Percentiles rank a stretch among this genome's conserved stretches.
Conservation (phyloP, 2,888 invertebrate species). For the Halictus quadricinctus region DNA sequence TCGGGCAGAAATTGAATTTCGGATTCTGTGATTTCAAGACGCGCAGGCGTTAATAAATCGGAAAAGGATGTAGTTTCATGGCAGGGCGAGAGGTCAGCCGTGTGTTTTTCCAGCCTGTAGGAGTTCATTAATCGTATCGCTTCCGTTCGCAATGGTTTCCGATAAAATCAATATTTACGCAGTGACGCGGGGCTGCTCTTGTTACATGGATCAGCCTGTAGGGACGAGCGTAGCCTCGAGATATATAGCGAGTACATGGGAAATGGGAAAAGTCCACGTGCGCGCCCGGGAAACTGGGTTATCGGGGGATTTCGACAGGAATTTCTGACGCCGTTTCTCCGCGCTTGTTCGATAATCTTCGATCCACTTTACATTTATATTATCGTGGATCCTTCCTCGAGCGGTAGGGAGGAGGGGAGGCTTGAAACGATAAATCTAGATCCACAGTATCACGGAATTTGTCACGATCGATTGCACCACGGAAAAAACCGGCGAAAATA, state of each 20-base stretch:
- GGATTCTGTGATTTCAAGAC: background rate
- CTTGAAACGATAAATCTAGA: conserved; percentile 46
- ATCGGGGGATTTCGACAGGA: conserved; percentile 53
- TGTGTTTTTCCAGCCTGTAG: background rate
- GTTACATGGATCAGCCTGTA: conserved; percentile 29
- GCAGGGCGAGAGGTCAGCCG: background rate
- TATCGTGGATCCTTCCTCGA: conserved; percentile 41
- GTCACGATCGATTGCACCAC: conserved; percentile 30
- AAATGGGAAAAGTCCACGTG: conserved; percentile 53
- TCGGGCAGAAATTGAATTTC: background rate
- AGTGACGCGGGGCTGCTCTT: conserved; percentile 1
- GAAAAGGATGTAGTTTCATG: background rate
- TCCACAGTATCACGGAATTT: conserved; percentile 44
- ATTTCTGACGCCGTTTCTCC: conserved; percentile 58
- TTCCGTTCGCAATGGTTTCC: background rate
- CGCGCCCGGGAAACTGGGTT: conserved; percentile 45
- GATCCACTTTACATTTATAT: conserved; percentile 60
- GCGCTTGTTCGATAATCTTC: conserved; percentile 54
- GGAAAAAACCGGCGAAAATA: background rate
- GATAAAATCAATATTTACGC: conserved; percentile 15
- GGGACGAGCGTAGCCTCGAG: background rate
- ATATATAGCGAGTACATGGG: conserved; percentile 38
- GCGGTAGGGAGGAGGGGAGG: background rate
- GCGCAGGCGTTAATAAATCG: background rate
- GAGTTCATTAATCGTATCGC: conserved; percentile 9